Evolutionary conservation across 2,797 vertebrate genomes (phyloP).

Genomic region (Chaunax sp.): DNA sequence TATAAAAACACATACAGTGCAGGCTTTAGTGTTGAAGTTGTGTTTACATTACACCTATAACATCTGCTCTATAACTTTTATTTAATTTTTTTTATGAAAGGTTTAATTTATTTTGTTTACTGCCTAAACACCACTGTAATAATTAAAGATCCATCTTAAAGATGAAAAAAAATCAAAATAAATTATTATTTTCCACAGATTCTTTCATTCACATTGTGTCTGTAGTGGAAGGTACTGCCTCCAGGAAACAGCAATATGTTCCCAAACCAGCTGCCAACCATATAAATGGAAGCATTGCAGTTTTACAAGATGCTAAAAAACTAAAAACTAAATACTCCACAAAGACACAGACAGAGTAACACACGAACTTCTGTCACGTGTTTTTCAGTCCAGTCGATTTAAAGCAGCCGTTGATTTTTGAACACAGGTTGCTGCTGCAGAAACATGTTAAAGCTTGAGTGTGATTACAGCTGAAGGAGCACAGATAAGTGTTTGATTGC

Average conservation of each 20-base stretch:
- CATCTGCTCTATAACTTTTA: conserved; percentile 5
- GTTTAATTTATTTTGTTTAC: not conserved
- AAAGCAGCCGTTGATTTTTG: conserved; percentile 11
- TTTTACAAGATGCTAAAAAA: not conserved
- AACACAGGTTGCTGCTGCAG: conserved; percentile 7
- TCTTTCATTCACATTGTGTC: not conserved
- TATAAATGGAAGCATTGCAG: not conserved
- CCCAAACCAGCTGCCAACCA: not conserved
- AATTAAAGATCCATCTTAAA: not conserved
- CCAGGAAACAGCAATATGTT: not conserved
- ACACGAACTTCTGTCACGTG: not conserved
- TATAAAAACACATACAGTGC: conserved; percentile 18
- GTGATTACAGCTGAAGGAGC: conserved; percentile 29
- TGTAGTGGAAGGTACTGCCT: not conserved
- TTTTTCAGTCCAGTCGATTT: conserved; percentile 31
- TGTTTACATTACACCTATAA: conserved; percentile 3
- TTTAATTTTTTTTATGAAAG: not conserved
- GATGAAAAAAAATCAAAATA: not conserved
- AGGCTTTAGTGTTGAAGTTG: not conserved
- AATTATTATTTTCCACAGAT: not conserved
- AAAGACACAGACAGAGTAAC: no score
- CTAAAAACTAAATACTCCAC: not conserved
- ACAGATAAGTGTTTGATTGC: conserved; percentile 31
- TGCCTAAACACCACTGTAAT: not conserved
- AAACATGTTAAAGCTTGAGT: conserved; percentile 12